A percentile compares a stretch with the other conserved stretches of the same genome.
Evolutionary conservation across 2,113 vertebrate genomes (phyloP).

Genomic region (Carollia perspicillata): DNA sequence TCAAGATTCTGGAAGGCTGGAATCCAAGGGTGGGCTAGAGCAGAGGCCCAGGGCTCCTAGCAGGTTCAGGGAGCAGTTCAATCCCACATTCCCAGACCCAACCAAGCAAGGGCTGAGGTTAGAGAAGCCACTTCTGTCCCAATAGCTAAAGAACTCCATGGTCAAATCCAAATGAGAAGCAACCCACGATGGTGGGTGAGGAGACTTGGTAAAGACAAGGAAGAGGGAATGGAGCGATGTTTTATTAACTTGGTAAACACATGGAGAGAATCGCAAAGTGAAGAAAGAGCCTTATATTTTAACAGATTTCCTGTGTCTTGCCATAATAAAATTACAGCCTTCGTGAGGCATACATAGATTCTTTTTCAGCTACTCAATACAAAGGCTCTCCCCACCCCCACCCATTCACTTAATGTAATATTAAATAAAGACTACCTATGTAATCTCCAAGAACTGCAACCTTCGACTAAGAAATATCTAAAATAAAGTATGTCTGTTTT

Average conservation of each 20-base stretch:
- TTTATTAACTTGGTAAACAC: not conserved
- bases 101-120: not conserved
- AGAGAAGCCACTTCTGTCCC: accelerated
- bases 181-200: accelerated
- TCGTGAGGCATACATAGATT: not conserved
- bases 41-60: no score
- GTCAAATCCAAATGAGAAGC: not conserved
- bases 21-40: not conserved
- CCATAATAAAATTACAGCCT: not conserved
- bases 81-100: not conserved
- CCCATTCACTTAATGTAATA: not conserved
- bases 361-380: not conserved
- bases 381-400: not conserved
- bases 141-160: not conserved
- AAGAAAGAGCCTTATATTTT: not conserved
- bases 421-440: not conserved
- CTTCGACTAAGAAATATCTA: not conserved
- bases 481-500: not conserved
- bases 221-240: not conserved
- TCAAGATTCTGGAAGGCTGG: not conserved
- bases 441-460: not conserved
- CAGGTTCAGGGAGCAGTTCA: not conserved
- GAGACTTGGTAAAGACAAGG: not conserved
- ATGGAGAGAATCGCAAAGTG: not conserved
- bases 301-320: not conserved